Evolutionary conservation across 2,888 invertebrate species (phyloP), one percentile per base, ranked within the genome.

Genomic region (Atrina japonica): DNA sequence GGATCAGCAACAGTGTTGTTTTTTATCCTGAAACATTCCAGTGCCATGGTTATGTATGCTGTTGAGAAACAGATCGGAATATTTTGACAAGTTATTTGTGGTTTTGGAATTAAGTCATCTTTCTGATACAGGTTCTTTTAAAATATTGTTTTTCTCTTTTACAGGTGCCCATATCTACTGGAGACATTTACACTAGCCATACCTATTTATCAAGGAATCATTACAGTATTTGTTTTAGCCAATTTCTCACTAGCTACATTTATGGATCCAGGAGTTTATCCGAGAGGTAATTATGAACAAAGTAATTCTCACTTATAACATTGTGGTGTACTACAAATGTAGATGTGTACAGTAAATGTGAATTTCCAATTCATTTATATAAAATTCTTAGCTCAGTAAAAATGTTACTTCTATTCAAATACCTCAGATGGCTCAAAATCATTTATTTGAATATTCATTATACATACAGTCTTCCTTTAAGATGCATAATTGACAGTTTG

Each of bases 221-320:
- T 99, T 90, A 96, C 98, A 85, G 95, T 99, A 92, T 97, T 98
- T 93, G 98, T 99, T 88, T 93, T 99, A 92, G 96, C 98, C 92
- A 99, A 99, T 93, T 98, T 99, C 92, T 96, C 97, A 84, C 93
- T 99, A 92, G 98, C 99, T 85, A 99, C 99, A 88, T 98, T 98
- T 92, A 98, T 99, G 97, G 98, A 99, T 92, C 98, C 98, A 89
- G 99, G 98, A 88, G 95, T 97, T 80, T 98, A 98, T 93, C 98
- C 98, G 90, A 97, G 96, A 95, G 98, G 98, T 97, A 92, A 84
- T 77, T 75, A n/a, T n/a, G n/a, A n/a, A n/a, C n/a, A n/a, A n/a
- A n/a, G n/a, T n/a, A n/a, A n/a, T 35, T 43, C 43, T 9, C 25
- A 23, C 7, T 30, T 35, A 21, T 69, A 7, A n/a, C 35, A 25